A percentile compares a stretch with the other conserved stretches of the same genome.
phyloP scores from a whole-genome alignment of 2,888 invertebrate genomes.

The Sphaerophoria taeniata region DNA sequence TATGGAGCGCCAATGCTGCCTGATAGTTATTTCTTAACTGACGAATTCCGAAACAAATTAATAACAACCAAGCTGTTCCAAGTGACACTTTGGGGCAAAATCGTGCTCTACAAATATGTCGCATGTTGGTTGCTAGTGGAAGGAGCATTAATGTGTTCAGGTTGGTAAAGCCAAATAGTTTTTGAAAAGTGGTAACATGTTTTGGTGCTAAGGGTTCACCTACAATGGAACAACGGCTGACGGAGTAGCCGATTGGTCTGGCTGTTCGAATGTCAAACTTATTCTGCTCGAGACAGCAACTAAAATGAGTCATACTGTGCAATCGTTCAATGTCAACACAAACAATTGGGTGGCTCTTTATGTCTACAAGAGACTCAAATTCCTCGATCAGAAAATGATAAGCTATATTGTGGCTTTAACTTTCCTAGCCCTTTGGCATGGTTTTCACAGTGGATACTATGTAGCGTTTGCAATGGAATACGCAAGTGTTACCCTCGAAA shows the following conservation, averaged over 20 bases:
- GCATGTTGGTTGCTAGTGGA: conserved; percentile 96
- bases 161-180: conserved; percentile 79
- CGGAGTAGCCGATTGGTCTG: conserved; percentile 94
- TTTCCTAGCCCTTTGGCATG: conserved; percentile 98
- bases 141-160: conserved; percentile 87
- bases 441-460: conserved; percentile 97
- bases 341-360: conserved; percentile 97
- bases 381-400: conserved; percentile 90
- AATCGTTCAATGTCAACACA: conserved; percentile 97
- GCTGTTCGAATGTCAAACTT: conserved; percentile 95
- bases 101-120: conserved; percentile 95
- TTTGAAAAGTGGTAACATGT: conserved; percentile 76
- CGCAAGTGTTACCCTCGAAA: conserved; percentile 92
- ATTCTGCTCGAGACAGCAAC: conserved; percentile 91
- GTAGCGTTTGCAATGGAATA: conserved; percentile 96
- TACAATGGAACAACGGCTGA: conserved; percentile 85
- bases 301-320: conserved; percentile 93
- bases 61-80: conserved; percentile 86
- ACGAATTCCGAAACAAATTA: conserved; percentile 84
- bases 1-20: conserved; percentile 88
- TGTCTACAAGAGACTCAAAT: conserved; percentile 96
- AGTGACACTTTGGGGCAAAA: conserved; percentile 93
- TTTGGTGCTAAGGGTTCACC: conserved; percentile 87
- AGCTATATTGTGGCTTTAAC: conserved; percentile 93
- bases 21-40: conserved; percentile 88